A percentile compares a stretch with the other conserved stretches of the same genome.
These are phyloP conservation scores for Alcedo quadribrachys DNA, from an alignment of 2,797 vertebrate species.

Conservation along the genomic window DNA sequence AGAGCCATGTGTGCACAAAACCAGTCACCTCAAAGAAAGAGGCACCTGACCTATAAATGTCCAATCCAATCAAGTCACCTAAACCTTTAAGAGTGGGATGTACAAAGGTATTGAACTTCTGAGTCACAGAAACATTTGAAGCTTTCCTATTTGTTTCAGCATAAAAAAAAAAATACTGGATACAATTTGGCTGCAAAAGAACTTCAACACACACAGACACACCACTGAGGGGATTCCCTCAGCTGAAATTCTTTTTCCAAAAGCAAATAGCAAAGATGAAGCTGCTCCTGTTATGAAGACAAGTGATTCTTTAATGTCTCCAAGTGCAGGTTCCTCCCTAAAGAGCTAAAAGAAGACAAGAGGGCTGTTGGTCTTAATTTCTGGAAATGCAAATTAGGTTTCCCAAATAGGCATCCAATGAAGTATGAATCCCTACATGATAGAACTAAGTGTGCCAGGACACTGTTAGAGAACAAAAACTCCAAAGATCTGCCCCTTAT, in stretches of 20 bases:
- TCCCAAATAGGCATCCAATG: background rate
- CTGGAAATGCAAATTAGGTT: background rate
- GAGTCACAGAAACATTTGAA: background rate
- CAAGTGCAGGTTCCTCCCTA: background rate
- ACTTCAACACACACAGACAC: background rate
- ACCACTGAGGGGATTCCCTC: background rate
- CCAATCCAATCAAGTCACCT: background rate
- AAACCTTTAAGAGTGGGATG: background rate
- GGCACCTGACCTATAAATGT: conserved; percentile 41
- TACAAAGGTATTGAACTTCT: background rate
- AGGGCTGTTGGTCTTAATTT: background rate
- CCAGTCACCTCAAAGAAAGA: background rate
- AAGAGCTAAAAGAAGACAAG: background rate
- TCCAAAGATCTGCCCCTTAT: background rate
- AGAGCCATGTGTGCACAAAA: background rate
- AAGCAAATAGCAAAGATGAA: background rate
- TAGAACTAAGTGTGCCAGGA: background rate
- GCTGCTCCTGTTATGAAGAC: background rate
- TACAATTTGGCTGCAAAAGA: background rate
- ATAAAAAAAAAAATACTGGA: background rate
- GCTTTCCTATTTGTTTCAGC: background rate
- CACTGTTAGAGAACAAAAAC: background rate
- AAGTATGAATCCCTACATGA: background rate
- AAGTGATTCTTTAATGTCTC: background rate
- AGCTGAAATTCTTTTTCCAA: background rate